Conservation (phyloP, 2,113 vertebrate species). For the Oenanthe oenanthe region DNA sequence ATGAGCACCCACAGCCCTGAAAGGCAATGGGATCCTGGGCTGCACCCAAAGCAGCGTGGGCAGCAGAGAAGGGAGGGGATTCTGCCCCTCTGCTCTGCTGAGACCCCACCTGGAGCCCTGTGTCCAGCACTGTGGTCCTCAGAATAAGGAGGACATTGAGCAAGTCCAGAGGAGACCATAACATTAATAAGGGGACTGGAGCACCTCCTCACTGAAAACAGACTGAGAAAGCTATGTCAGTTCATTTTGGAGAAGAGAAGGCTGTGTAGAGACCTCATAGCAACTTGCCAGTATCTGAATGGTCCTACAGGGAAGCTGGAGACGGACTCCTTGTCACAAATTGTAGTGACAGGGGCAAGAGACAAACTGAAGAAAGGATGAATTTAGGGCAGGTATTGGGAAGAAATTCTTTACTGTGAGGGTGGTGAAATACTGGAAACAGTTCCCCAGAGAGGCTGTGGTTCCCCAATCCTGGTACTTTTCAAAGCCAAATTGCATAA, state of each 20-base stretch:
- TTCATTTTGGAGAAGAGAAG: not conserved
- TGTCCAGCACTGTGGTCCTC: not conserved
- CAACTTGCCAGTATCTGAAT: not conserved
- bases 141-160: not conserved
- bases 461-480: not conserved
- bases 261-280: not conserved
- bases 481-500: not conserved
- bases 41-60: not conserved
- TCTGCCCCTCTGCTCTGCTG: not conserved
- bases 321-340: not conserved
- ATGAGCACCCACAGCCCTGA: not conserved
- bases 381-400: not conserved
- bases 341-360: not conserved
- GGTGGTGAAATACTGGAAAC: not conserved
- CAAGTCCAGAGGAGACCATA: not conserved
- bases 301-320: not conserved
- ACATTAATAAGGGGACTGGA: fast-evolving
- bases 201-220: not conserved
- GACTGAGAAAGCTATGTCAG: not conserved
- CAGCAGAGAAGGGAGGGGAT: not conserved
- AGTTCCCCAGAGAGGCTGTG: not conserved
- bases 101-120: not conserved
- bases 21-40: not conserved
- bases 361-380: not conserved
- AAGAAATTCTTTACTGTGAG: not conserved